Evolutionary conservation across 2,888 invertebrate species (phyloP), one percentile per base, ranked within the genome.

Genomic region (Lasioglossum lativentre): DNA sequence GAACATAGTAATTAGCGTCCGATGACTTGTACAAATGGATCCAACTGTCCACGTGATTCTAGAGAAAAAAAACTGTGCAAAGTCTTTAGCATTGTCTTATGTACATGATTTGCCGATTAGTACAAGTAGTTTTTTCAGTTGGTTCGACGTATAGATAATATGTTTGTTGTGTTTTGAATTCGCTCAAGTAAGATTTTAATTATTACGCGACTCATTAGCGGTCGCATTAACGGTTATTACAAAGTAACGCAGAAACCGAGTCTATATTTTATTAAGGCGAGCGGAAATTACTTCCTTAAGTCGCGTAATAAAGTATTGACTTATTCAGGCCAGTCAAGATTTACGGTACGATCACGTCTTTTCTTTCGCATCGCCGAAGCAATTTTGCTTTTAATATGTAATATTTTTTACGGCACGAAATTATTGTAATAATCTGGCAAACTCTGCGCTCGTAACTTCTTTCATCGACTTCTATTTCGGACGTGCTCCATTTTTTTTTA

Each of bases 191-290:
- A 38, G 14, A 63, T 42, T 72, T 78, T 78, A 78, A 78, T 83
- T 83, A 73, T 75, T 85, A 30, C 52, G 34, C 8, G 52, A 85
- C 56, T 52, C 71, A 16, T 83, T 75, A 75, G 72, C 71, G 52
- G 56, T 42, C 30, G 27, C n/a, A 1, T 75, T 68, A 85, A 73
- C 45, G 75, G 19, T 59, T 75, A 75, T 71, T 75, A 56, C 38
- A 12, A 27, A 72, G 83, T 78, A 78, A 83, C 52, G 42, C 40
- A 38, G 75, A 52, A 72, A 66, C 71, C 52, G 71, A 27, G 73
- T 59, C 42, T 70, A 52, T 72, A 75, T 82, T 72, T 82, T 76
- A 83, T 76, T 42, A 68, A 76, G 56, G 45, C 52, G 23, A 34
- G 56, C n/a, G n/a, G n/a, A 75, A 63, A 74, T 77, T 71, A 23